Evolutionary conservation across 2,113 vertebrate genomes (phyloP).

Genomic region (Cephalopterus ornatus): DNA sequence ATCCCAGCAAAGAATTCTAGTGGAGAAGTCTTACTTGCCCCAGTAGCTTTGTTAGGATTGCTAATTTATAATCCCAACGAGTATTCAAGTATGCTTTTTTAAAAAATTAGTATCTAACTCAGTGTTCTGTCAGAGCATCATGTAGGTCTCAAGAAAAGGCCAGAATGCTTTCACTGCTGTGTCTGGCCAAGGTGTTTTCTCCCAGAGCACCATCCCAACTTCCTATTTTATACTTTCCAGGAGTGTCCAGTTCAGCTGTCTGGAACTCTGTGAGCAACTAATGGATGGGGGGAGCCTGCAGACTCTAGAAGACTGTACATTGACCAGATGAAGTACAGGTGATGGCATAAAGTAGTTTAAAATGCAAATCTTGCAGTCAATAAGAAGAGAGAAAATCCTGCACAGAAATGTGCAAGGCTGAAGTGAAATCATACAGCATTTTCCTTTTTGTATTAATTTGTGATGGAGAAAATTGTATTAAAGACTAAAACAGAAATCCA

Average conservation of each 20-base stretch:
- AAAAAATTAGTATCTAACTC: not conserved
- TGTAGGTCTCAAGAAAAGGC: not conserved
- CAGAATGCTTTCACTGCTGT: not conserved
- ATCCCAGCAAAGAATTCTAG: not conserved
- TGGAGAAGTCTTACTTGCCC: not conserved
- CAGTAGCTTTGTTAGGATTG: not conserved
- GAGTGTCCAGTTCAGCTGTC: not conserved
- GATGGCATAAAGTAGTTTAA: not conserved
- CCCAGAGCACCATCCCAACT: not conserved
- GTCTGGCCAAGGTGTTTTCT: not conserved
- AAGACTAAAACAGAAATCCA: not conserved
- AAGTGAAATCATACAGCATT: not conserved
- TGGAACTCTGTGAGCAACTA: not conserved
- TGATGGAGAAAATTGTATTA: not conserved
- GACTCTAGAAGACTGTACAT: rapidly evolving
- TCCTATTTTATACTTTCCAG: not conserved
- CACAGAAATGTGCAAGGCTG: not conserved
- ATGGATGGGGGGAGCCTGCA: not conserved
- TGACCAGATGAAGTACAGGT: not conserved
- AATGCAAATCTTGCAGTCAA: not conserved
- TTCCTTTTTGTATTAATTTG: not conserved
- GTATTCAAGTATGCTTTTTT: not conserved
- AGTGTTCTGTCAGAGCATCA: not conserved
- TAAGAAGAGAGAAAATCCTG: not conserved
- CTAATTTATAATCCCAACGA: not conserved